Percentiles rank a stretch among this genome's conserved stretches.
Evolutionary conservation across 2,797 vertebrate genomes (phyloP).

Genomic region (Ambastaia sidthimunki): DNA sequence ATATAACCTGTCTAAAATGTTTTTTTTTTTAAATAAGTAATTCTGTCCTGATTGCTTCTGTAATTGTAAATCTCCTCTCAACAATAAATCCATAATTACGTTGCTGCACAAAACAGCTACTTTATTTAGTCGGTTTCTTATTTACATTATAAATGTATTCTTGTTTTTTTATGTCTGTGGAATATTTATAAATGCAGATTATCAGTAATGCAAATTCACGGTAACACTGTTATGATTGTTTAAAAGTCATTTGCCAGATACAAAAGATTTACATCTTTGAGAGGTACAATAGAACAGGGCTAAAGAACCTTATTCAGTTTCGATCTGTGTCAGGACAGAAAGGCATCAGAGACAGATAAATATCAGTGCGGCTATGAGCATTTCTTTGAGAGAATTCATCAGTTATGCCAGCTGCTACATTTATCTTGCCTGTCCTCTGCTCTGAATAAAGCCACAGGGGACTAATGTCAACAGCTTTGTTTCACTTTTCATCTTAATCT

Average conservation of each 20-base stretch:
- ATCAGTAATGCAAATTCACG: neutral
- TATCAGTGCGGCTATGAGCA: conserved; percentile 48
- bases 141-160: neutral
- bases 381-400: conserved; percentile 53
- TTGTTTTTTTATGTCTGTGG: neutral
- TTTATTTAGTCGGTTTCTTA: neutral
- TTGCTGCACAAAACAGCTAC: neutral
- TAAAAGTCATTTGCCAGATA: neutral
- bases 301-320: conserved; percentile 36
- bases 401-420: conserved; percentile 50
- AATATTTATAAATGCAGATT: conserved; percentile 6
- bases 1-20: neutral
- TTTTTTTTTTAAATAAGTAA: no score
- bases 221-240: neutral
- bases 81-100: neutral
- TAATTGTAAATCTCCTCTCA: neutral
- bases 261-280: neutral
- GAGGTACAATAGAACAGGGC: neutral
- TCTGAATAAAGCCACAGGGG: conserved; percentile 45
- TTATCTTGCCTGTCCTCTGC: conserved; percentile 54
- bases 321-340: conserved; percentile 15
- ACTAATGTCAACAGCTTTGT: conserved; percentile 56
- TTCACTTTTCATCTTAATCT: conserved; percentile 57
- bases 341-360: conserved; percentile 40
- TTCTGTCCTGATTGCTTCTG: neutral